A percentile compares a stretch with the other conserved stretches of the same genome.
Evolutionary conservation across 2,888 invertebrate species (phyloP).

Genomic region (Harpalus rubripes): DNA sequence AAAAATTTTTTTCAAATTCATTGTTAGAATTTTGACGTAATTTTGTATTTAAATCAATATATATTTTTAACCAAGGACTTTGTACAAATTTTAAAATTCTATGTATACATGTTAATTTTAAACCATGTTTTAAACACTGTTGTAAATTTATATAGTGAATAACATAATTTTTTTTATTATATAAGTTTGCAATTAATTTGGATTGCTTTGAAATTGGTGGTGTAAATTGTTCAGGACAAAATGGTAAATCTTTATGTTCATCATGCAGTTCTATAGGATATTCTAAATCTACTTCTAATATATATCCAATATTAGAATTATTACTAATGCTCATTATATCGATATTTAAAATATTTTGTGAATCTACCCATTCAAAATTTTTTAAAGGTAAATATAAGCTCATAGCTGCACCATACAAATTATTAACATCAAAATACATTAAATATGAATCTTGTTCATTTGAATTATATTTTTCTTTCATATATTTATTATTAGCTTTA

Average conservation of each 20-base stretch:
- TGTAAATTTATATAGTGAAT: conserved; percentile 70
- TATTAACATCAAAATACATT: conserved; percentile 72
- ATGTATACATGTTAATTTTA: conserved; percentile 67
- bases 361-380: conserved; percentile 71
- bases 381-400: conserved; percentile 70
- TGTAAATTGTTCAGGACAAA: conserved; percentile 59
- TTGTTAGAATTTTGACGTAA: conserved; percentile 70
- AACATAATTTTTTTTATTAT: conserved; percentile 69
- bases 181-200: conserved; percentile 69
- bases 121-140: conserved; percentile 65
- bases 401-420: conserved; percentile 71
- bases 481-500: conserved; percentile 74
- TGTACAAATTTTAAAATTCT: conserved; percentile 72
- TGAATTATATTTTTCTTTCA: conserved; percentile 71
- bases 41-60: conserved; percentile 71
- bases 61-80: conserved; percentile 72
- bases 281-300: conserved; percentile 74
- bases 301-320: no score
- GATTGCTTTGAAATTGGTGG: conserved; percentile 60
- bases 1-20: conserved; percentile 75
- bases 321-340: no score
- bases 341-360: no score
- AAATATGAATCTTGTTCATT: conserved; percentile 69
- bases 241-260: conserved; percentile 49
- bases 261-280: conserved; percentile 72